Conservation (phyloP, 1,140 invertebrate species). For the Neotoxoptera formosana region DNA sequence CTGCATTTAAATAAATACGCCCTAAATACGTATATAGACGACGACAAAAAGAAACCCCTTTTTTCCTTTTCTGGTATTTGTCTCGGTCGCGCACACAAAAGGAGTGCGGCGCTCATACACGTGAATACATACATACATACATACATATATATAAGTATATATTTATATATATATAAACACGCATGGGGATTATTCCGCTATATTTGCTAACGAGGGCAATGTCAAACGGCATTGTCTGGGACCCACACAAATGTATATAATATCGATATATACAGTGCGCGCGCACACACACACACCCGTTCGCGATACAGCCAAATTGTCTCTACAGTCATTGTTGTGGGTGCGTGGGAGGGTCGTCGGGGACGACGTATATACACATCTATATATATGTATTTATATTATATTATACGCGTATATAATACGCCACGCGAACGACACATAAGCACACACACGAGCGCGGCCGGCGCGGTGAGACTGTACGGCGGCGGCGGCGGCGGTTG, state of each 20-base stretch:
- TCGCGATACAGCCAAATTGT: constrained; percentile 46
- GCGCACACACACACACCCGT: not conserved
- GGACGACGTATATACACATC: not conserved
- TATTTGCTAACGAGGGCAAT: constrained; percentile 57
- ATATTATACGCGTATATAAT: not conserved
- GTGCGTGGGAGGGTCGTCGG: constrained; percentile 27
- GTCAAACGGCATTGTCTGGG: constrained; percentile 53
- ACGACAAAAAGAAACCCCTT: constrained; percentile 13
- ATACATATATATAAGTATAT: too few relatives aligned
- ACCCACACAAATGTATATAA: constrained; percentile 18
- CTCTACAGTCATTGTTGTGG: constrained; percentile 55
- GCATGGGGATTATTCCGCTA: constrained; percentile 56
- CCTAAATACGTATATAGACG: not conserved
- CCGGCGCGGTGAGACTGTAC: not conserved
- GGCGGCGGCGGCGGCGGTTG: constrained; percentile 11
- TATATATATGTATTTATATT: not conserved
- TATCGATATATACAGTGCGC: constrained; percentile 41
- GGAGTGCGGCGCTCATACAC: too few relatives aligned
- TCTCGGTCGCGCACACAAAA: not conserved
- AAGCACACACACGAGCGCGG: not conserved
- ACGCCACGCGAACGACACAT: not conserved
- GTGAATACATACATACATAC: not conserved
- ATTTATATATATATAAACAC: too few relatives aligned
- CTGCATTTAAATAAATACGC: constrained; percentile 17
- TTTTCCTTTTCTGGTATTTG: not conserved